Base-by-base conservation (phyloP, 2,888 invertebrate species). In the Diarsia brunnea region DNA sequence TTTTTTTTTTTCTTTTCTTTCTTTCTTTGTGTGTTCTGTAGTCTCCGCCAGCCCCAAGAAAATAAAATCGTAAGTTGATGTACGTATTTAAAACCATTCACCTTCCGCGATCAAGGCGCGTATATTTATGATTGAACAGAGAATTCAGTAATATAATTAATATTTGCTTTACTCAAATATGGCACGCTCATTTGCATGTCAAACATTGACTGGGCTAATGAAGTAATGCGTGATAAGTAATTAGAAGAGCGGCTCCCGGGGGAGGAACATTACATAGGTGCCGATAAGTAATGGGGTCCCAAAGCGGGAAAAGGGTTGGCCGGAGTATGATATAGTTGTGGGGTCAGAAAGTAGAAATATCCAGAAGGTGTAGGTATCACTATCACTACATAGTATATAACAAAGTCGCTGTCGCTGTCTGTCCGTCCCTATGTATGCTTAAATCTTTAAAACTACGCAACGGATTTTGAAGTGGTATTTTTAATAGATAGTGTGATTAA, bases 181-280 rank as follows among this genome's bases (percentile, higher is more conserved):
- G 65, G 60, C 76, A 77, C 76, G 79, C 66, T 75, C 70, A 78
- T 84, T 85, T 73, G 85, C 79, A 79, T 77, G 82, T 72, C 70
- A 31, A 75, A 75, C 69, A 69, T 67, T 67, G 49, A 66, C 53
- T 21, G 47, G 49, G 67, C n/a, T 74, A 82, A 76, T 85, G 73
- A 70, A n/a, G 58, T 69, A 31, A 60, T 75, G 71, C 64, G 77
- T 78, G 79, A 43, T 66, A 47, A 63, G 38, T 69, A 64, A 82
- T 78, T 78, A 82, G 71, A 58, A 53, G 38, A 31, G 53, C 31
- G 61, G 31, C 43, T 82, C 82, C 82, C 78, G 10, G 27, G 27
- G 82, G 79, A 65, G 58, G 31, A 63, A 58, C 61, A 2, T 31
- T 38, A 43, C n/a, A n/a, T 43, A 43, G 45, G 31, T 67, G 60